Evolutionary conservation across 2,888 invertebrate genomes (phyloP).

Genomic region (Andrena bucephala): DNA sequence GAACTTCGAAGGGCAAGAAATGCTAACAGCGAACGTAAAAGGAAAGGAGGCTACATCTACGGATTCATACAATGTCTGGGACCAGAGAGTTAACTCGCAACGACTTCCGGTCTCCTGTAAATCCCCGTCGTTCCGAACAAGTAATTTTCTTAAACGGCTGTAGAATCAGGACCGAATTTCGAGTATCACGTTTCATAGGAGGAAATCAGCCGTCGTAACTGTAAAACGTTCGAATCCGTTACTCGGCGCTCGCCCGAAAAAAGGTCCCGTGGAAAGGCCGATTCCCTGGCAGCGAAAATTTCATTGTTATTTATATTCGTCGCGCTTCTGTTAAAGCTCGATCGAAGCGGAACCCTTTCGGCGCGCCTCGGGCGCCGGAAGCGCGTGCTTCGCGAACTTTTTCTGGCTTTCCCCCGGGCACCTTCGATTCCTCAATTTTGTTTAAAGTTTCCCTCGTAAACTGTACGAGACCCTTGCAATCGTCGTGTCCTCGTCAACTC

Average conservation of each 20-base stretch:
- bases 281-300: conserved; percentile 10
- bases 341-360: background rate
- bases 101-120: background rate
- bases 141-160: conserved; percentile 22
- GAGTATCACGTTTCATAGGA: conserved; percentile 16
- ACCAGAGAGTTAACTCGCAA: background rate
- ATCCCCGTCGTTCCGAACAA: conserved; percentile 11
- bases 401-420: background rate
- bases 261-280: conserved; percentile 15
- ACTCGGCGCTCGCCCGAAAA: background rate
- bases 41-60: background rate
- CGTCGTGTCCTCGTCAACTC: conserved; percentile 36
- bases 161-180: conserved; percentile 25
- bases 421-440: conserved; percentile 37
- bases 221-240: conserved; percentile 5
- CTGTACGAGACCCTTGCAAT: conserved; percentile 3
- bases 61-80: conserved; percentile 4
- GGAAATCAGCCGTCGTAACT: conserved; percentile 14
- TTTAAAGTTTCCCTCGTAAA: conserved; percentile 52
- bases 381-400: conserved; percentile 17
- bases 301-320: conserved; percentile 49
- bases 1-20: background rate
- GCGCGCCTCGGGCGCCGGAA: background rate
- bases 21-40: background rate
- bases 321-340: conserved; percentile 9